Conservation (phyloP, 2,888 invertebrate genomes). For the Hemithea aestivaria region DNA sequence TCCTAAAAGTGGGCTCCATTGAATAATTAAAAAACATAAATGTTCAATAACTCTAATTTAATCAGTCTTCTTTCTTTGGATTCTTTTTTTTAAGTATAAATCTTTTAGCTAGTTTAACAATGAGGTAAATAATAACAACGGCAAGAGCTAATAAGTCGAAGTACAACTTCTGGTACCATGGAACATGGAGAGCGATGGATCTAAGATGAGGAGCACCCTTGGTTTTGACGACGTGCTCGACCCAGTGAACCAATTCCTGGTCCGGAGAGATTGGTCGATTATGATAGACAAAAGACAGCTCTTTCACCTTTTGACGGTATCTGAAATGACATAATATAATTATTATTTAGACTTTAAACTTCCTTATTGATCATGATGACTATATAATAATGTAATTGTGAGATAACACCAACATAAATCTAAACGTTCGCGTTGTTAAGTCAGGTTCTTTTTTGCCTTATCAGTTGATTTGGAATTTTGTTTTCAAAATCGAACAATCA, state of each 20-base stretch:
- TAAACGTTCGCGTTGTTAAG: too few relatives aligned
- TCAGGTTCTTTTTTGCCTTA: too few relatives aligned
- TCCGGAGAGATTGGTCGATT: slow-evolving; percentile 41
- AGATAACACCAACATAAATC: too few relatives aligned
- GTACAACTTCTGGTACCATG: slow-evolving; percentile 47
- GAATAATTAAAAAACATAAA: too few relatives aligned
- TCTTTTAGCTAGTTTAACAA: neutral
- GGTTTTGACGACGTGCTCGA: slow-evolving; percentile 48
- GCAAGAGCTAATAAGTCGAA: slow-evolving; percentile 39
- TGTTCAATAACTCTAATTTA: too few relatives aligned
- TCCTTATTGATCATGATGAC: too few relatives aligned
- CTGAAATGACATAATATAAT: slow-evolving; percentile 32
- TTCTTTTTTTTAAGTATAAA: neutral
- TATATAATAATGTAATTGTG: too few relatives aligned
- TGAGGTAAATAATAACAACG: neutral
- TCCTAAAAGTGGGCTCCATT: too few relatives aligned
- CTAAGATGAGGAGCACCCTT: slow-evolving; percentile 46
- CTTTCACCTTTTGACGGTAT: slow-evolving; percentile 39
- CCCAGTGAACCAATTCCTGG: slow-evolving; percentile 47
- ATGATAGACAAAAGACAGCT: slow-evolving; percentile 46
- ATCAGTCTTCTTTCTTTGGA: slow-evolving; percentile 1
- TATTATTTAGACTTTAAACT: neutral
- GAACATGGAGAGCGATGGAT: slow-evolving; percentile 41
- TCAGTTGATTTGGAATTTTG: too few relatives aligned
- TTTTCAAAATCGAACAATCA: too few relatives aligned